Percentiles rank a stretch among this genome's conserved stretches.
phyloP scores from a whole-genome alignment of 2,113 vertebrate genomes.

The Drymodes brunneopygia region DNA sequence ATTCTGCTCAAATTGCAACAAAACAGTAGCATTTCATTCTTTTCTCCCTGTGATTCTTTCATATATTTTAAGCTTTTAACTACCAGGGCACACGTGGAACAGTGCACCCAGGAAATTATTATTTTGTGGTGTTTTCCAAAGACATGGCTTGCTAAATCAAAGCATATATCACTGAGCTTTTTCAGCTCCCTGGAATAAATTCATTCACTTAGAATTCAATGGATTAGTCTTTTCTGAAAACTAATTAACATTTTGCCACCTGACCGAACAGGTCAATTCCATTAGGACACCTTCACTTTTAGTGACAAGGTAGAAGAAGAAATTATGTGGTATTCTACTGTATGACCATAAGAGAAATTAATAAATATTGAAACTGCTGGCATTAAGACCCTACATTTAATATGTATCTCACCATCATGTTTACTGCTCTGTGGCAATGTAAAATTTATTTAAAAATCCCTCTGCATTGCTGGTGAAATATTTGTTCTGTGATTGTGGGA shows the following conservation, averaged over 20 bases:
- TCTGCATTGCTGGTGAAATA: neutral
- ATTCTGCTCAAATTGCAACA: neutral
- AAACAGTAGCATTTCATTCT: neutral
- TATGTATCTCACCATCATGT: neutral
- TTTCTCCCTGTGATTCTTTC: neutral
- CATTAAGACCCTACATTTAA: neutral
- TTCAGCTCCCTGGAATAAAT: neutral
- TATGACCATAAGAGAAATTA: neutral
- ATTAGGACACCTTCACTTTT: neutral
- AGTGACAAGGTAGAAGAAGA: neutral
- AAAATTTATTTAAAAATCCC: neutral
- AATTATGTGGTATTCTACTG: neutral
- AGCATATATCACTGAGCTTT: neutral
- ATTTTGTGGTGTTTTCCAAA: neutral
- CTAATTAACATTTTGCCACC: constrained; percentile 25
- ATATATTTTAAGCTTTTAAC: neutral
- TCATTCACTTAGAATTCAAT: neutral
- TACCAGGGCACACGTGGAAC: neutral
- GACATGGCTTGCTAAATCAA: neutral
- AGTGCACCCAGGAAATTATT: neutral
- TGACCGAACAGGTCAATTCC: neutral
- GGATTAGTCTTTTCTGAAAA: constrained; percentile 28
- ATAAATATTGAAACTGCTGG: neutral
- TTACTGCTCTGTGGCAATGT: neutral
- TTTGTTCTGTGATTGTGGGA: neutral